Evolutionary conservation across 2,888 invertebrate genomes (phyloP).

Genomic region (Coleophora flavipennella): DNA sequence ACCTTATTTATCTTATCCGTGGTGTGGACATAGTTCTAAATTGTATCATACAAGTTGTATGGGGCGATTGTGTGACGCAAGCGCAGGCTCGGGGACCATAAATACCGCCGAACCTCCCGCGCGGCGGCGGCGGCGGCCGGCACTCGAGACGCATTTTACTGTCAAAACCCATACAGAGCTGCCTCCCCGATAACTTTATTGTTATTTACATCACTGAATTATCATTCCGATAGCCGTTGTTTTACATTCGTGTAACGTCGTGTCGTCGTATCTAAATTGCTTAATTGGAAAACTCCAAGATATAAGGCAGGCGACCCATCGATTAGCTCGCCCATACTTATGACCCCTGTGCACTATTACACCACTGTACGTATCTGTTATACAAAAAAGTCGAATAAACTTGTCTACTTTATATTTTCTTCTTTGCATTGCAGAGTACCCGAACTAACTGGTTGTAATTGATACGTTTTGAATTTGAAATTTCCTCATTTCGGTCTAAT

Average conservation of each 20-base stretch:
- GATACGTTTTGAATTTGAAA: slow-evolving; percentile 29
- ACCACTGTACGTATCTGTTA: slow-evolving; percentile 44
- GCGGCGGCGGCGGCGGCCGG: slow-evolving; percentile 34
- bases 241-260: slow-evolving; percentile 63
- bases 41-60: too few species aligned
- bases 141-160: slow-evolving; percentile 59
- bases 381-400: slow-evolving; percentile 39
- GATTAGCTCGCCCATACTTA: slow-evolving; percentile 42
- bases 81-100: slow-evolving; percentile 37
- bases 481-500: slow-evolving; percentile 30
- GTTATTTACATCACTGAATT: slow-evolving; percentile 69
- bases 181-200: slow-evolving; percentile 66
- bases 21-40: too few species aligned
- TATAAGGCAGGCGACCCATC: slow-evolving; percentile 52
- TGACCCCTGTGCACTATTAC: slow-evolving; percentile 30
- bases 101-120: slow-evolving; percentile 47
- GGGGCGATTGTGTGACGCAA: slow-evolving; percentile 12
- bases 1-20: too few species aligned
- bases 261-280: slow-evolving; percentile 69
- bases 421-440: slow-evolving; percentile 32
- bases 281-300: slow-evolving; percentile 64
- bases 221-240: slow-evolving; percentile 65
- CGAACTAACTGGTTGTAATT: slow-evolving; percentile 33
- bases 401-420: slow-evolving; percentile 37
- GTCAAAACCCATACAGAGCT: slow-evolving; percentile 64